Base-by-base conservation (phyloP, 1,140 invertebrate species). In the Sarcophaga bullata region DNA sequence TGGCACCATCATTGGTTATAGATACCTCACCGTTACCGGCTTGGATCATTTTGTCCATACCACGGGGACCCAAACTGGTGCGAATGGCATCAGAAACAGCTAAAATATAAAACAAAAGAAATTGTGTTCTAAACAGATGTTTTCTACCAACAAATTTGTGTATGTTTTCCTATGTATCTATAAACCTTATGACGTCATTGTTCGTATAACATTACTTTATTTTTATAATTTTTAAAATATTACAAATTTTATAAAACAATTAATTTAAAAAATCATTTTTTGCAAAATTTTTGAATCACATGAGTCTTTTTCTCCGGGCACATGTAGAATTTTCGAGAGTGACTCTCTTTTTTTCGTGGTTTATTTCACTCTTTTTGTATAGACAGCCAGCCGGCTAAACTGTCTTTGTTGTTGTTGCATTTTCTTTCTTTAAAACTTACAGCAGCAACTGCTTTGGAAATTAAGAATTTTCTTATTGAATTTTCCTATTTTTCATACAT, bases 1-100 rank as follows among this genome's bases (percentile, higher is more conserved):
- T 99, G 47, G 99, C 99, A 84, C 99, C 99, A 93, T 99, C 99
- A 93, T 99, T 99, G 73, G 98, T 99, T 82, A 99, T 99, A 10
- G 98, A 99, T 0, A 99, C 99, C 93, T 99, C 98, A 10, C 98
- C 98, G 92, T 98, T 98, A 15, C 94, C 93, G 75, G 97, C 93
- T 93, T 99, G 98, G 85, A 99, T 99, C 98, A 99, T 99, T 94
- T 99, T 99, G 89, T 99, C 99, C 99, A 99, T 99, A 85, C 99
- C 99, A 85, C 97, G 93, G 47, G 99, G 99, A 17, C 99, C 99
- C 87, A 99, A 92, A 92, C 98, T 99, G 17, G 99, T 99, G 83
- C 98, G 94, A 86, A 99, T 97, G 25, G 98, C 98, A 97, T 99
- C 97, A 84, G 97, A 96, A 80, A 99, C 97, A 92, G 98, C 98